Evolutionary conservation across 2,797 vertebrate species (phyloP), one percentile per base, ranked within the genome.

Genomic region (Phrynocephalus guinanensis): DNA sequence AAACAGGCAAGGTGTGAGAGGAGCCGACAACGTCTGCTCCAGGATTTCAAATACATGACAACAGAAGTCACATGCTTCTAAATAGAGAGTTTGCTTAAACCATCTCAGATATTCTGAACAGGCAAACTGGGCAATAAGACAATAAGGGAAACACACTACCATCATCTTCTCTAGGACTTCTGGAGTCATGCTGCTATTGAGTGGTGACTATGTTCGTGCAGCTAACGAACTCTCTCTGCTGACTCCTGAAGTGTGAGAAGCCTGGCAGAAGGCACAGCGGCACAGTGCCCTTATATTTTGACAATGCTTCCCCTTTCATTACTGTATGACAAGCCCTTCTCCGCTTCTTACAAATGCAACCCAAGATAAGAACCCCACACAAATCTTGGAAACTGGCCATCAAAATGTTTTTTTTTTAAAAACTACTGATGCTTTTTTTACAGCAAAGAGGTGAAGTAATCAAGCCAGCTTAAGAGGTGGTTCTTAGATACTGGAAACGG

Each of bases 211-310:
- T 1, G 44, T 38, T 11, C 3, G 1, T n/a, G 11, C 3, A 0
- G 0, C 6, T 1, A 83, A 70, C 0, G n/a, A 78, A 50, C 0
- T 0, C 5, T 86, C 70, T 1, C 1, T 1, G 3, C 0, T 70
- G 84, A 86, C 80, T 76, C 63, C 63, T 0, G 13, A 68, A 28
- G 79, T 63, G 63, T 0, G 1, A 84, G 81, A 33, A 0, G 0
- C 85, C 13, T 5, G 0, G 24, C 52, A 78, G 38, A 28, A 63
- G 33, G 33, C 50, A 80, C 50, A 60, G 3, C 1, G 71, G 85
- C 89, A 73, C 80, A 44, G 16, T 79, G 88, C 84, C 87, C 87
- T 44, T 26, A 75, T 4, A 88, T 63, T 15, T 18, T 38, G 28
- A 5, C 38, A 71, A 9, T 3, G 22, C 3, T 72, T 71, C 50